Evolutionary conservation across 2,797 vertebrate species (phyloP), one percentile per base, ranked within the genome.

Genomic region (Limnodromus scolopaceus): DNA sequence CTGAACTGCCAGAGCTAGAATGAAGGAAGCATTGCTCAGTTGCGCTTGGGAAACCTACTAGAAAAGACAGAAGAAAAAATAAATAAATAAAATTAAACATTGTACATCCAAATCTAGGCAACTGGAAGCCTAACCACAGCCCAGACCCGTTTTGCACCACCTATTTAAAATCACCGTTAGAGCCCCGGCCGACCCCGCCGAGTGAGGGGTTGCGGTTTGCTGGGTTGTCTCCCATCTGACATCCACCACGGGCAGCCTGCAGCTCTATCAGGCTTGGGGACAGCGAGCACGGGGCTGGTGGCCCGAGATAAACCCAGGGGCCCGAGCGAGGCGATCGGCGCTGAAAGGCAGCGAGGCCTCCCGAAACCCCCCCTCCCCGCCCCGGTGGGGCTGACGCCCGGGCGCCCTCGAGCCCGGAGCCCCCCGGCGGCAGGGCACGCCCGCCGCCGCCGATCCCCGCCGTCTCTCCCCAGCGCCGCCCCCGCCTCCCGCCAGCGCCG

Each of bases 31-130:
- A 93, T 11, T 91, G 85, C 65, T 84, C 87, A 49, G 81, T 4
- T 94, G 84, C 78, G 38, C 84, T 74, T 89, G 76, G 34, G 8
- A 92, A 93, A 94, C 75, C 87, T 96, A 89, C 92, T 72, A 89
- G 48, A 53, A 93, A 28, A 84, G 64, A 91, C 18, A 66, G 84
- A 69, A 65, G 25, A 3, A 11, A 15, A 6, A 14, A 7, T 23
- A 13, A 61, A 36, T 46, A 85, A 49, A 64, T 48, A 28, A 23
- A 6, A 91, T 96, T 87, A 95, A 85, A 55, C 64, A 39, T 0
- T 4, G 64, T 60, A 85, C 24, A 61, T 43, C 48, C 71, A 23
- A 43, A 70, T 16, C 23, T 6, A 51, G n/a, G 45, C 57, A 86
- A 39, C 19, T 9, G 43, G 66, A 23, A 17, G 54, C 43, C 43